Conservation (phyloP, 2,113 vertebrate species). For the Megaceryle maxima region DNA sequence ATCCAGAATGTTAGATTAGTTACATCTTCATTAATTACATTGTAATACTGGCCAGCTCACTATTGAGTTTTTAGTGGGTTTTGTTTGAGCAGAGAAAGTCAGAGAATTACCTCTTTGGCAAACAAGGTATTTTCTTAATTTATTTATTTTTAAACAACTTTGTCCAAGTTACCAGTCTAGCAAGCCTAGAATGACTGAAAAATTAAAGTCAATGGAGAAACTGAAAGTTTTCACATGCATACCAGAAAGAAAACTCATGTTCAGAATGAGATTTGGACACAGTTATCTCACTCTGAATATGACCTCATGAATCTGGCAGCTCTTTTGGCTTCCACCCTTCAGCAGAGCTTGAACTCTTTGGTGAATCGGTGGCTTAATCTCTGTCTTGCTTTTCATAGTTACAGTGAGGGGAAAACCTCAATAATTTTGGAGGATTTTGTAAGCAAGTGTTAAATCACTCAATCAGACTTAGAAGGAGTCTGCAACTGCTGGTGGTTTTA, state of each 20-base stretch:
- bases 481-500: not conserved
- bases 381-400: not conserved
- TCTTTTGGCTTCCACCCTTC: conserved; percentile 6
- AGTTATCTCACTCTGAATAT: conserved; percentile 3
- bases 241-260: conserved; percentile 15
- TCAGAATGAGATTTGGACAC: conserved; percentile 11
- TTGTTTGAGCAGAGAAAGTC: not conserved
- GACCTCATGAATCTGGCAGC: conserved; percentile 31
- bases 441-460: not conserved
- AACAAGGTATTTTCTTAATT: not conserved
- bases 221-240: not conserved
- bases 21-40: not conserved
- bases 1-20: not conserved
- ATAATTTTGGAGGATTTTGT: not conserved
- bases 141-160: not conserved
- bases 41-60: not conserved
- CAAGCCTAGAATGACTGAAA: not conserved
- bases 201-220: conserved; percentile 20
- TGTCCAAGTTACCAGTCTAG: not conserved
- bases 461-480: not conserved
- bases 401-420: not conserved
- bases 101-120: not conserved
- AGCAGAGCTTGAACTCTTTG: not conserved
- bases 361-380: not conserved
- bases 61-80: not conserved